These are phyloP conservation scores for Tylochromis polylepis DNA, from an alignment of 2,113 vertebrate genomes.

Conservation along the genomic window DNA sequence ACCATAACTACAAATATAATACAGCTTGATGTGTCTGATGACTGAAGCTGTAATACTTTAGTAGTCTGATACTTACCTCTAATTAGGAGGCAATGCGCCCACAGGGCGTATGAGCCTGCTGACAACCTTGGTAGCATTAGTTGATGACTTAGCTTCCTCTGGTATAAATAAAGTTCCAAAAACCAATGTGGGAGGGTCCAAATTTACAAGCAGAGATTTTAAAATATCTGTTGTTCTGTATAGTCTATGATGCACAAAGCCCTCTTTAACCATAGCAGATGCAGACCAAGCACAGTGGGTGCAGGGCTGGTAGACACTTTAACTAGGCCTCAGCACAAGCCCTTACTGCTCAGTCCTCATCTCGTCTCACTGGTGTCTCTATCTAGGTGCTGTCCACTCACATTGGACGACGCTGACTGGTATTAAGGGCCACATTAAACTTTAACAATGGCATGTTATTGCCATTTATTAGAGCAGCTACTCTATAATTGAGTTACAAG, in stretches of 20 bases:
- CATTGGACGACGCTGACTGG: not conserved
- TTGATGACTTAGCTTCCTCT: not conserved
- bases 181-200: not conserved
- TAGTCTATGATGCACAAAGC: not conserved
- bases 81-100: not conserved
- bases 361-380: not conserved
- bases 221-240: not conserved
- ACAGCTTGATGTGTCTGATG: not conserved
- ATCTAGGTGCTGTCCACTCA: constrained; percentile 23
- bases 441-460: constrained; percentile 58
- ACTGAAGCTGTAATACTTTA: not conserved
- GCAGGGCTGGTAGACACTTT: not conserved
- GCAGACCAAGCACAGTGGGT: not conserved
- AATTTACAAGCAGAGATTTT: not conserved
- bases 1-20: not conserved
- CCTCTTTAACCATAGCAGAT: not conserved
- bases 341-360: constrained; percentile 1
- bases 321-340: constrained; percentile 17
- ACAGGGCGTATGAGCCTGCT: not conserved
- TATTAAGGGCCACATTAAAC: constrained; percentile 51
- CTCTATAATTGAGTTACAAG: constrained; percentile 56
- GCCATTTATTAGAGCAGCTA: constrained; percentile 49
- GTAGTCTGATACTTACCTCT: not conserved
- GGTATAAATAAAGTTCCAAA: not conserved
- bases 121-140: not conserved